Base-by-base conservation (phyloP, 2,888 invertebrate species). In the Macrosoma leucophasiata region DNA sequence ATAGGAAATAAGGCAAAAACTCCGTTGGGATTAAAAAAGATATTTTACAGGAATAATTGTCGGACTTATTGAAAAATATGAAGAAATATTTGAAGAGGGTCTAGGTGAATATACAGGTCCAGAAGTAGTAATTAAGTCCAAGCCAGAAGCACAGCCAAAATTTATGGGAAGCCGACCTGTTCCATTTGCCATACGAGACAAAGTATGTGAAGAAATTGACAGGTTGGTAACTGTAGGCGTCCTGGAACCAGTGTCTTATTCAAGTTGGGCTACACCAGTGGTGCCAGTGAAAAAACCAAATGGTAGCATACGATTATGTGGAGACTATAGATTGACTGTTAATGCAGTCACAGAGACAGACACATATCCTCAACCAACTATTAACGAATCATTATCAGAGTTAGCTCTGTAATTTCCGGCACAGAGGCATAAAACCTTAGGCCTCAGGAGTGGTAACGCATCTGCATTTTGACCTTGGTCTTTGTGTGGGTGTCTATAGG, bases 261-360 rank as follows among this genome's bases (percentile, higher is more conserved):
- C 46, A 6, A 30, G 14, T 25, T 45, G 44, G 44, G 44, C 44
- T 2, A 39, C 41, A 25, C 44, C 39, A 2, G 15, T 45, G 9
- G 21, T 25, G 2, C 34, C 36, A 14, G 40, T 42, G 3, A 22
- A 18, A 15, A 46, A 41, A 27, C 29, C 20, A 17, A 26, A 41
- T 40, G 48, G 42, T 18, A 22, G 31, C 10, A 13, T 46, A 8
- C 31, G 46, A 5, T 13, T 46, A 3, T 46, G 44, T 35, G 44
- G 44, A 1, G 39, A 45, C 24, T 41, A 45, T 20, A 27, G 41
- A 13, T 20, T 21, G 1, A 45, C 41, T 19, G 45, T 45, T 0
- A 45, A 45, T 39, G 33, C 33, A 11, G 20, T 34, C 3, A 32
- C 27, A 23, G 11, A 27, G 1, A 30, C 26, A 8, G 41, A 45